Evolutionary conservation across 2,888 invertebrate genomes (phyloP), one percentile per base, ranked within the genome.

Genomic region (Leptinotarsa tumamoca): DNA sequence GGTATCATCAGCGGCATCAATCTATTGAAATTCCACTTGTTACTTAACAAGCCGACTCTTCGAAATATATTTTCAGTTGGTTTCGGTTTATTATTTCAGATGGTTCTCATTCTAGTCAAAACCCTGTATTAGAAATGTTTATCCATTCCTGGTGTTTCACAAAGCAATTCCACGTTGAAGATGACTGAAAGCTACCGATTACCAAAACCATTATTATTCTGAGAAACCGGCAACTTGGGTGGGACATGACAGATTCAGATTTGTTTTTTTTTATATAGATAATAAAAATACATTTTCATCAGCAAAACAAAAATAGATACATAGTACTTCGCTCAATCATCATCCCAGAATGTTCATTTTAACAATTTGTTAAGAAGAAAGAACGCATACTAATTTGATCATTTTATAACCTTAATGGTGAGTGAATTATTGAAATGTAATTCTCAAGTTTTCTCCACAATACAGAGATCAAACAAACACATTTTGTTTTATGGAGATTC

Each of bases 81-180:
- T 58, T 63, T 43, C 63, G 27, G 63, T 63, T 63, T 63, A 63
- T 63, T 63, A 63, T 63, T 63, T 63, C 43, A 63, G 63, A 33
- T 63, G 63, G 63, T 33, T 27, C 43, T 15, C 33, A 63, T 63
- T 63, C 43, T 33, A 63, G 21, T n/a, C 27, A 17, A 33, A 63
- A 63, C 43, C 63, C 63, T 33, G 63, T 63, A 63, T 63, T 43
- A 27, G 33, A 63, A 43, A 63, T 63, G 63, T 63, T 63, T 63
- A 63, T 33, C 33, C 43, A 43, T 21, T 7, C 58, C 58, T 14
- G 21, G 49, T 68, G 18, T 43, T 61, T 58, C 54, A 52, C 18
- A 5, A 52, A 33, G 52, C 21, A 15, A 33, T 58, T n/a, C 7
- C 23, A 49, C 56, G 56, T 27, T 15, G 33, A 70, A 67, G n/a